Conservation (phyloP, 1,140 invertebrate genomes). For the Drosophila subobscura region DNA sequence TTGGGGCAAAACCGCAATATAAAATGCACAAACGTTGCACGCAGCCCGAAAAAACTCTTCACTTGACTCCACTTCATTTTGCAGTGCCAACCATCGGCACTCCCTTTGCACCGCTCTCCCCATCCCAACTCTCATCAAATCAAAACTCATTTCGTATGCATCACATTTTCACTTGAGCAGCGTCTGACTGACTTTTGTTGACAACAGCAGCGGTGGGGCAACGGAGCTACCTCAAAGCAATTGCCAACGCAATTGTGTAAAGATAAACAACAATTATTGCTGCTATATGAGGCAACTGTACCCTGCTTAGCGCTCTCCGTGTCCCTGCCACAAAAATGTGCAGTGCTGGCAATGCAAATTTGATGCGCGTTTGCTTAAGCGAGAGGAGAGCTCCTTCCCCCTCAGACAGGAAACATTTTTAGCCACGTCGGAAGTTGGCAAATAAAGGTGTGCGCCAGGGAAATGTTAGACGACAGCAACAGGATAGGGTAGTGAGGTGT, state of each 20-base stretch:
- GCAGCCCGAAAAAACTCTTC: constrained; percentile 20
- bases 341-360: constrained; percentile 66
- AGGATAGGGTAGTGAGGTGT: constrained; percentile 1
- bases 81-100: background rate
- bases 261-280: constrained; percentile 82
- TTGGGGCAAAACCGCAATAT: constrained; percentile 64
- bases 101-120: constrained; percentile 15
- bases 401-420: constrained; percentile 64
- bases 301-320: background rate
- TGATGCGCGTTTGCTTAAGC: constrained; percentile 55
- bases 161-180: constrained; percentile 71
- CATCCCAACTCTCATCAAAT: constrained; percentile 54
- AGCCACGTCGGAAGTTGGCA: constrained; percentile 59
- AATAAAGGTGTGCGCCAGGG: constrained; percentile 57
- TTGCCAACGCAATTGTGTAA: constrained; percentile 81
- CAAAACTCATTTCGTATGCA: constrained; percentile 82
- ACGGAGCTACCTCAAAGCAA: constrained; percentile 61
- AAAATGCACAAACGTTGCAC: constrained; percentile 74
- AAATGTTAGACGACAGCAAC: constrained; percentile 24
- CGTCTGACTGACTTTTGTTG: constrained; percentile 43
- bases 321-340: constrained; percentile 41
- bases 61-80: no score
- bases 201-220: constrained; percentile 26
- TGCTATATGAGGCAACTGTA: constrained; percentile 51
- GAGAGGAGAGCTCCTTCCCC: constrained; percentile 1